phyloP scores from a whole-genome alignment of 2,888 invertebrate species.

The Melieria crassipennis region DNA sequence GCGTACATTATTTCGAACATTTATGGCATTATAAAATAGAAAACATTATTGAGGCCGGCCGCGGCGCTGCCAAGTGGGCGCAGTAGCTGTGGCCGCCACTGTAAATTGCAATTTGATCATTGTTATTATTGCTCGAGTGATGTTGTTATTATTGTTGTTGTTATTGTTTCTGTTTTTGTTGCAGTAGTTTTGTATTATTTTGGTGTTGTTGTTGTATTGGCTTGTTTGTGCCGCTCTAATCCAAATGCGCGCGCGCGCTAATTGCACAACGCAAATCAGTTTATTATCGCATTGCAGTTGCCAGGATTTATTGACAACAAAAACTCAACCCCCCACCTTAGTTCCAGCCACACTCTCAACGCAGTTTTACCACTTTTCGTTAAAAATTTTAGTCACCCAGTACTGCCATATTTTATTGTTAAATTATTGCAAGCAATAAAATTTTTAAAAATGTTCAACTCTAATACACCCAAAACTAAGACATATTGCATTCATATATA shows the following conservation, averaged over 20 bases:
- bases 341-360: too few relatives aligned
- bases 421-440: conserved; percentile 5
- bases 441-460: neutral
- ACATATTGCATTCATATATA: too few relatives aligned
- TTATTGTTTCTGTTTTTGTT: too few relatives aligned
- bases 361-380: neutral
- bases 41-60: conserved; percentile 51
- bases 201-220: too few relatives aligned
- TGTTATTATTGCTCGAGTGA: neutral
- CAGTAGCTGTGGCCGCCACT: neutral
- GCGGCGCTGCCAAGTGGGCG: conserved; percentile 10
- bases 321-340: too few relatives aligned
- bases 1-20: conserved; percentile 57
- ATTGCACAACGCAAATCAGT: conserved; percentile 28
- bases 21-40: conserved; percentile 59
- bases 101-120: neutral
- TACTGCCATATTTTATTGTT: conserved; percentile 1
- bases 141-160: too few relatives aligned
- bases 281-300: conserved; percentile 11
- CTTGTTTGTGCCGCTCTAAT: too few relatives aligned
- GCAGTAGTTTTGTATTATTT: too few relatives aligned
- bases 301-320: too few relatives aligned
- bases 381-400: conserved; percentile 2
- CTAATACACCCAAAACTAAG: too few relatives aligned
- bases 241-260: conserved; percentile 13